Percentiles rank a stretch among this genome's conserved stretches.
Evolutionary conservation across 2,888 invertebrate species (phyloP).

Genomic region (Drosophila limbata): DNA sequence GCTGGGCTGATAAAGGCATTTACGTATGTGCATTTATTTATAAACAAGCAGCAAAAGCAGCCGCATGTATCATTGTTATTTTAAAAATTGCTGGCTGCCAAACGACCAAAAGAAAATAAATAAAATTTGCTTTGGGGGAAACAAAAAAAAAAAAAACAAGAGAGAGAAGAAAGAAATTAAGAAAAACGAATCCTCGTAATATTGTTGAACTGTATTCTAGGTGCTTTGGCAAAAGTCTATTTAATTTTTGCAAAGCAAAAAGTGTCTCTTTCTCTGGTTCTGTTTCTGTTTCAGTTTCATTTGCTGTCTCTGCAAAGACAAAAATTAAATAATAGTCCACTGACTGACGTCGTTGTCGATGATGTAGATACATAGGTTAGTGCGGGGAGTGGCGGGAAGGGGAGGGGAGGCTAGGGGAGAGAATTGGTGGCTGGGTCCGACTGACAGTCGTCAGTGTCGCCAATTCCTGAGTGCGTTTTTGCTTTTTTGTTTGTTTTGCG

Average conservation of each 20-base stretch:
- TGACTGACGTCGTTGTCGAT: constrained; percentile 72
- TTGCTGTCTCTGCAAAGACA: constrained; percentile 38
- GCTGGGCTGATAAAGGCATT: constrained; percentile 73
- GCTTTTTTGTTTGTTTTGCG: constrained; percentile 47
- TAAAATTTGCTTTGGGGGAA: constrained; percentile 59
- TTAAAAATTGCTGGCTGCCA: constrained; percentile 73
- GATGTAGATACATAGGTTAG: background rate
- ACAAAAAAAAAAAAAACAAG: constrained; percentile 20
- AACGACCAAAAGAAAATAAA: constrained; percentile 65
- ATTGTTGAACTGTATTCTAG: constrained; percentile 71
- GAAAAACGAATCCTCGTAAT: constrained; percentile 62
- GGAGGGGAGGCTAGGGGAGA: background rate
- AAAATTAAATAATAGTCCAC: constrained; percentile 76
- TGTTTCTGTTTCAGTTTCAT: constrained; percentile 16
- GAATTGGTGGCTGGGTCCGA: constrained; percentile 12
- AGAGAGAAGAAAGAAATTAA: constrained; percentile 21
- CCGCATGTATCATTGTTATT: constrained; percentile 80
- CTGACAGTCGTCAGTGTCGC: constrained; percentile 51
- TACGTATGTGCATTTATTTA: constrained; percentile 79
- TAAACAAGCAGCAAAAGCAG: constrained; percentile 77
- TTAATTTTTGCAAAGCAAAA: constrained; percentile 51
- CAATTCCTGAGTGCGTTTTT: constrained; percentile 52
- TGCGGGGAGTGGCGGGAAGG: background rate
- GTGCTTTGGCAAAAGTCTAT: constrained; percentile 64
- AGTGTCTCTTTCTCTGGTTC: constrained; percentile 56